A percentile compares a stretch with the other conserved stretches of the same genome.
Conservation (phyloP, 1,140 invertebrate genomes). For the Pararge aegeria region DNA sequence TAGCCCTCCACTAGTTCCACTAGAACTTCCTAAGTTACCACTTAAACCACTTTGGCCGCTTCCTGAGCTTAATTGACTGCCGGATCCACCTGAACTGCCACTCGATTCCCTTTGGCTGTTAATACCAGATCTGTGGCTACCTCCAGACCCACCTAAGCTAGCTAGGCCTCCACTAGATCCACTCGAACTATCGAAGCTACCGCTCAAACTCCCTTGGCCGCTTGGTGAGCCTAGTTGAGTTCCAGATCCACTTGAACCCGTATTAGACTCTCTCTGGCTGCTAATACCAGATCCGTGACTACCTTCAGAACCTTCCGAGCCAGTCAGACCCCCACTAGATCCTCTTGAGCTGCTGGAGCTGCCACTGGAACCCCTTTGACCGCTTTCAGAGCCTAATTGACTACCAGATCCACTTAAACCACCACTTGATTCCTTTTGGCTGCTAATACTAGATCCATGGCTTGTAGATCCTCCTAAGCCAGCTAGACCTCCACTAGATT, state of each 20-base stretch:
- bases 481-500: neutral
- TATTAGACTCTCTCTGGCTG: neutral
- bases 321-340: neutral
- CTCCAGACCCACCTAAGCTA: neutral
- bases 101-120: neutral
- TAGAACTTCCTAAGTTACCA: neutral
- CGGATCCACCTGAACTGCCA: no score
- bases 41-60: no score
- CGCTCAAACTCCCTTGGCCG: no score
- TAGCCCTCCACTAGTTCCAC: conserved; percentile 5
- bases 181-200: neutral
- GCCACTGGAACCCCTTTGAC: no score
- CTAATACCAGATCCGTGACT: neutral
- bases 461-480: neutral
- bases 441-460: neutral
- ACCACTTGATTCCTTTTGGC: neutral
- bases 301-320: neutral
- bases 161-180: neutral
- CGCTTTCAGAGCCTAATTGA: no score
- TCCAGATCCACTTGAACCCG: no score
- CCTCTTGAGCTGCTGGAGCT: neutral
- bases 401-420: no score
- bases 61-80: no score
- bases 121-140: neutral
- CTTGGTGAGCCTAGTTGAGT: no score